Evolutionary conservation across 2,797 vertebrate species (phyloP).

Genomic region (Oreonectes daqikongensis): DNA sequence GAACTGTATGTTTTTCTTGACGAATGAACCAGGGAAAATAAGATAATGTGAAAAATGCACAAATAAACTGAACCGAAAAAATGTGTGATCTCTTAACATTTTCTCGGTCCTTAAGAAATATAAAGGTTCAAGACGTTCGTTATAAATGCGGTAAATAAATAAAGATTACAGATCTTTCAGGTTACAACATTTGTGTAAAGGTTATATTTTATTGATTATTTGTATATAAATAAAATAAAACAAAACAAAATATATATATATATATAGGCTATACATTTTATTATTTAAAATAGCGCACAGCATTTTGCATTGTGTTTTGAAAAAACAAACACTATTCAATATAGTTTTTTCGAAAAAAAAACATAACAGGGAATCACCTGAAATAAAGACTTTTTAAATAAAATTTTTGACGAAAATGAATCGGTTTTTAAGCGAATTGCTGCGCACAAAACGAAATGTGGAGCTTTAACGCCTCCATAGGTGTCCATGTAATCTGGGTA

Average conservation of each 20-base stretch:
- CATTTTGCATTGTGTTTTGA: too few relatives aligned
- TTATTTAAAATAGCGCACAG: too few relatives aligned
- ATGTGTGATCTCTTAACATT: neutral
- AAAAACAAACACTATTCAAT: too few relatives aligned
- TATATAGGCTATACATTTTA: too few relatives aligned
- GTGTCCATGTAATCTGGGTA: conserved; percentile 44
- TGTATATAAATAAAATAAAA: too few relatives aligned
- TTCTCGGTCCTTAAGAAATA: neutral
- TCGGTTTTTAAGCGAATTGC: neutral
- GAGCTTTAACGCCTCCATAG: conserved; percentile 34
- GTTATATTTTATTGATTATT: neutral
- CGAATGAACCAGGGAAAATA: conserved; percentile 23
- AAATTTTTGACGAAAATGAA: neutral
- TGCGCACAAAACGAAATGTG: neutral
- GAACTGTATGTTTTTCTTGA: conserved; percentile 23
- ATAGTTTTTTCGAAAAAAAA: neutral
- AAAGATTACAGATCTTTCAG: neutral
- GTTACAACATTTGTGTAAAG: neutral
- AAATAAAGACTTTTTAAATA: neutral
- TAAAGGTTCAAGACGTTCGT: neutral
- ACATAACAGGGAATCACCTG: neutral
- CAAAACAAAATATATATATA: too few relatives aligned
- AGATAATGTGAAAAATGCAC: conserved; percentile 7
- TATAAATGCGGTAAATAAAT: conserved; percentile 9
- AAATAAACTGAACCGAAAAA: neutral